Evolutionary conservation across 2,888 invertebrate genomes (phyloP).

Genomic region (Petrolisthes manimaculis): DNA sequence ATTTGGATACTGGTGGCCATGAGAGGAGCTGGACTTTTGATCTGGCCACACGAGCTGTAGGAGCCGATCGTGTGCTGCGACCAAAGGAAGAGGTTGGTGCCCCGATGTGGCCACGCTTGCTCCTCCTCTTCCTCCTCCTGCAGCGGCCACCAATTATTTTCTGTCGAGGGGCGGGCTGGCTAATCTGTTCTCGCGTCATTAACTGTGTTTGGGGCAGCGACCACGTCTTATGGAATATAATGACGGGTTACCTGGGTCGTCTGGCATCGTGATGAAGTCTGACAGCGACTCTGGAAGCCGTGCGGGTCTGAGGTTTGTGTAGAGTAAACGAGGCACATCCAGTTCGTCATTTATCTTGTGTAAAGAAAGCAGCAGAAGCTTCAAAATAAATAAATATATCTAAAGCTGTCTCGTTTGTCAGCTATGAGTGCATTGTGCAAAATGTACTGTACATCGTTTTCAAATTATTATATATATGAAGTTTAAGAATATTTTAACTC

Average conservation of each 20-base stretch:
- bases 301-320: not conserved
- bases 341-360: not conserved
- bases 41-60: no score
- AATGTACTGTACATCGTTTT: no score
- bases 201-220: conserved; percentile 33
- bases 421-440: no score
- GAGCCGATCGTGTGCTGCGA: not conserved
- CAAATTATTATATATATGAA: no score
- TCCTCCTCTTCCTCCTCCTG: not conserved
- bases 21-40: no score
- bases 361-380: not conserved
- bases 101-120: not conserved
- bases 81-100: not conserved
- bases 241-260: conserved; percentile 22
- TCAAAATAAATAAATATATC: no score
- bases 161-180: conserved; percentile 31
- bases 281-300: not conserved
- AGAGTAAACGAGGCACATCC: not conserved
- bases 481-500: no score
- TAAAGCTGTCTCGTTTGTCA: no score
- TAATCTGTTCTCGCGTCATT: conserved; percentile 38
- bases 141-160: conserved; percentile 34
- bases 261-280: not conserved
- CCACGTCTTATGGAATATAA: conserved; percentile 28
- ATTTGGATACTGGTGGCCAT: no score